Evolutionary conservation across 1,140 invertebrate species (phyloP).

Genomic region (Tetranychus cinnabarinus): DNA sequence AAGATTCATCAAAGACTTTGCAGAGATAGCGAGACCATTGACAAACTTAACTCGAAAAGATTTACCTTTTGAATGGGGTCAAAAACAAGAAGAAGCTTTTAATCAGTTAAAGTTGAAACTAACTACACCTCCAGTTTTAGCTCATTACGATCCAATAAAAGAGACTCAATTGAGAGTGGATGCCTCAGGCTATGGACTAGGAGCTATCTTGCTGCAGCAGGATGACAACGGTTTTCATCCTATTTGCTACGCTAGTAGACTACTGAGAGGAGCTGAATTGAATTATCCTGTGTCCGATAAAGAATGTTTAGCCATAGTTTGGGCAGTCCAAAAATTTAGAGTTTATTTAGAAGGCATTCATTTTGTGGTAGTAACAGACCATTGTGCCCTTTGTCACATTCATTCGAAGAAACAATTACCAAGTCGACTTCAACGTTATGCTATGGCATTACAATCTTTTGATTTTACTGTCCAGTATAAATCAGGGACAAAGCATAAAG

Average conservation of each 20-base stretch:
- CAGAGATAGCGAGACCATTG: no score
- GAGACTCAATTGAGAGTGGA: no score
- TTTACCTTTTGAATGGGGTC: no score
- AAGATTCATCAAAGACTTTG: no score
- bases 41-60: no score
- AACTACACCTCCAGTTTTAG: neutral
- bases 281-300: neutral
- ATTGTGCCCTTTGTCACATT: neutral
- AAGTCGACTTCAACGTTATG: neutral
- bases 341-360: neutral
- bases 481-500: neutral
- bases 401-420: neutral
- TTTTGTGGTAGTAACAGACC: neutral
- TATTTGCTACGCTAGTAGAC: neutral
- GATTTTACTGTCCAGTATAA: neutral
- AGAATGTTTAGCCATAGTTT: no score
- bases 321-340: no score
- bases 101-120: no score
- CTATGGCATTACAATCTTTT: neutral
- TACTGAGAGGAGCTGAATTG: neutral
- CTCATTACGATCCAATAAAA: neutral
- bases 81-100: no score
- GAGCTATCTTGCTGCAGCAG: neutral
- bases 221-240: neutral
- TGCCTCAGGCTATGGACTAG: no score